Evolutionary conservation across 2,113 vertebrate species (phyloP).

Genomic region (Edolisoma coerulescens): DNA sequence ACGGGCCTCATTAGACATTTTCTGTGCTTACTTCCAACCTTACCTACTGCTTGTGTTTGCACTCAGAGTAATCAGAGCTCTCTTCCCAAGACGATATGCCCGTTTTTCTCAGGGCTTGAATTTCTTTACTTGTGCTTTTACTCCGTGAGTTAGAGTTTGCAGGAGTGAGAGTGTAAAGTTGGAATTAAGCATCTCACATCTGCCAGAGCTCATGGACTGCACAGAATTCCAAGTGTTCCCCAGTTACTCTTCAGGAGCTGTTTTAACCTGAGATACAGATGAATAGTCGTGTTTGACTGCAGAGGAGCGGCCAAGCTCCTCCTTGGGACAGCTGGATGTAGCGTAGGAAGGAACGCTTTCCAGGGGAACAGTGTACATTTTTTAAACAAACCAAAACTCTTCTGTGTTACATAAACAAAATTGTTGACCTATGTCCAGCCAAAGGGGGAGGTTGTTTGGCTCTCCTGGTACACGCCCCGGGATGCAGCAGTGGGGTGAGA

Average conservation of each 20-base stretch:
- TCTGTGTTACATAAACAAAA: conserved; percentile 6
- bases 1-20: background rate
- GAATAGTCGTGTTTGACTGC: background rate
- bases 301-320: background rate
- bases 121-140: background rate
- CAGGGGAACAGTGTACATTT: background rate
- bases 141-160: rapidly evolving
- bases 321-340: background rate
- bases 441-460: background rate
- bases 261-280: background rate
- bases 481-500: background rate
- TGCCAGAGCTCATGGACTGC: background rate
- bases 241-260: background rate
- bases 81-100: background rate
- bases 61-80: background rate
- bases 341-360: background rate
- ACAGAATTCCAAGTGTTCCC: background rate
- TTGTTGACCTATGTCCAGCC: background rate
- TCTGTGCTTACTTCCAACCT: background rate
- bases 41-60: background rate
- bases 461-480: rapidly evolving
- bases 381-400: conserved; percentile 15
- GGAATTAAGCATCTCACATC: background rate
- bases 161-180: background rate
- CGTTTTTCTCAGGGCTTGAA: background rate